These are phyloP conservation scores for Uria lomvia DNA, from an alignment of 2,113 vertebrate genomes.

Conservation along the genomic window DNA sequence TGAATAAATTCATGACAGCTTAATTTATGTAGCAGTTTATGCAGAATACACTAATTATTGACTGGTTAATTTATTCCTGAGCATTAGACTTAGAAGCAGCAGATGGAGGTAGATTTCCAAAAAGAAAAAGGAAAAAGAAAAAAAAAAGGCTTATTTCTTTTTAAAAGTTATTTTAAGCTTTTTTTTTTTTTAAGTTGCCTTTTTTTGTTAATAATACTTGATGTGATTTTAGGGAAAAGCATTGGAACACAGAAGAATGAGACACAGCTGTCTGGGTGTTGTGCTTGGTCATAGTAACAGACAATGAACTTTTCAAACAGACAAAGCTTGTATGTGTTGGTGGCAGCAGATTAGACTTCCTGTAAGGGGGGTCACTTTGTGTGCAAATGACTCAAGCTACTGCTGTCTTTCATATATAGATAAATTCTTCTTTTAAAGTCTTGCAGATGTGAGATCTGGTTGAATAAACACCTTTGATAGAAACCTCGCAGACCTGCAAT, in stretches of 20 bases:
- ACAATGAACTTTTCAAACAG: slow-evolving; percentile 2
- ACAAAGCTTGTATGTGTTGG: neutral
- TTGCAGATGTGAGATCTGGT: neutral
- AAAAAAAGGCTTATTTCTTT: neutral
- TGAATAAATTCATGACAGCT: neutral
- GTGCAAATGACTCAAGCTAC: neutral
- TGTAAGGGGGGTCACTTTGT: neutral
- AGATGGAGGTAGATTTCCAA: neutral
- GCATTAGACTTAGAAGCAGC: neutral
- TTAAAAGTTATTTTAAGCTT: neutral
- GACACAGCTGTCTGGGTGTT: neutral
- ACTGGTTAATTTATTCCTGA: neutral
- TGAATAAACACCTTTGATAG: slow-evolving; percentile 6
- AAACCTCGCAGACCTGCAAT: neutral
- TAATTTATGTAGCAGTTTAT: neutral
- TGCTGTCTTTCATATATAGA: neutral
- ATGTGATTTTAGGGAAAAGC: neutral
- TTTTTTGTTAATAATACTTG: neutral
- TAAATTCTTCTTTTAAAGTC: neutral
- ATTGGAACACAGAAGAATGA: neutral
- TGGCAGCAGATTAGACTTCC: slow-evolving; percentile 28
- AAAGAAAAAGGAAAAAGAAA: neutral
- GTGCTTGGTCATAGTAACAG: neutral
- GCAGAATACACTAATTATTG: neutral
- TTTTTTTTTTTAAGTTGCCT: neutral